phyloP scores from a whole-genome alignment of 2,113 vertebrate genomes.

The Bungarus multicinctus region DNA sequence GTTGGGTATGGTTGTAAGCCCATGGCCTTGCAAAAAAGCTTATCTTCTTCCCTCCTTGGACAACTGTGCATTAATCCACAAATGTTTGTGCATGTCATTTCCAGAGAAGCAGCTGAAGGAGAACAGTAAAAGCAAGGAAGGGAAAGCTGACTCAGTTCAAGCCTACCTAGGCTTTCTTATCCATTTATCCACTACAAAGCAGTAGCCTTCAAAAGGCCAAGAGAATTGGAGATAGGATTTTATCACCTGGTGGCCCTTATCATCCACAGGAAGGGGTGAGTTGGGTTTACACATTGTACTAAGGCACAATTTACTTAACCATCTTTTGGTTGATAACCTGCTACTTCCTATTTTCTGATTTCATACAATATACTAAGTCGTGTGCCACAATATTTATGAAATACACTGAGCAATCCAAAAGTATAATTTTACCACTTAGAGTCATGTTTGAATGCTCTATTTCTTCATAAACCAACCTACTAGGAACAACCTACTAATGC shows the following conservation, averaged over 20 bases:
- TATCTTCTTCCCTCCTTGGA: background rate
- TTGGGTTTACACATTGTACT: background rate
- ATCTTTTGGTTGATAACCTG: background rate
- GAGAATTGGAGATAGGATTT: background rate
- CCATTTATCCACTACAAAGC: background rate
- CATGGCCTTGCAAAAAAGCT: constrained; percentile 48
- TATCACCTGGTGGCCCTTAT: background rate
- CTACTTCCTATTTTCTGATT: background rate
- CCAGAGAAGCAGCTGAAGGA: background rate
- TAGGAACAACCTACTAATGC: background rate
- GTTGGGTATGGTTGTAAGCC: constrained; percentile 51
- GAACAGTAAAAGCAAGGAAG: fast-evolving
- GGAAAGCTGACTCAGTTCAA: constrained; percentile 36
- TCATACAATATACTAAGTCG: background rate
- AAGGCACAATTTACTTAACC: background rate
- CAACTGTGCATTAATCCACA: constrained; percentile 44
- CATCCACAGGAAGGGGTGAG: background rate
- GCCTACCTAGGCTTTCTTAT: constrained; percentile 34
- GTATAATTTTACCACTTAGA: background rate
- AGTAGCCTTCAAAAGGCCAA: background rate
- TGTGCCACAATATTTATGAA: background rate
- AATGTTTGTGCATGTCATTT: constrained; percentile 27
- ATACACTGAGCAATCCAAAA: background rate
- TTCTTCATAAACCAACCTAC: background rate
- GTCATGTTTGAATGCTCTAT: background rate